Base-by-base conservation (phyloP, 2,797 vertebrate species). In the Poecilia gillii region DNA sequence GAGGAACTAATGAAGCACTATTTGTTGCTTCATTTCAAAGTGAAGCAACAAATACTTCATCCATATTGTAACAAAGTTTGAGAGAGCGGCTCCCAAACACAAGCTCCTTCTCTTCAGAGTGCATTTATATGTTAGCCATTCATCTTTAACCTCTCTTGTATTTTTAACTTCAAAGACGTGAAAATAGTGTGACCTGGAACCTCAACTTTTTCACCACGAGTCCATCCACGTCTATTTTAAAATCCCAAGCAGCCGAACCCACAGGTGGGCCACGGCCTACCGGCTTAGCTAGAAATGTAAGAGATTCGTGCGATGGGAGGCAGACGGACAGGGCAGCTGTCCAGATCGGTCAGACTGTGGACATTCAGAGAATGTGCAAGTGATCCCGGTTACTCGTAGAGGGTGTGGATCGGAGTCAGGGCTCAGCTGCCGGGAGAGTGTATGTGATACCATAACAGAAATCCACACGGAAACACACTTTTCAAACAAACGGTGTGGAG, bases 301-400 rank as follows among this genome's bases (percentile, higher is more conserved):
- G 84, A 90, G 84, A 93, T 91, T 71, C 78, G 66, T 79, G 89
- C 83, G 79, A 87, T 84, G 89, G 79, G 66, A 85, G 77, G 77
- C 73, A 81, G 85, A 89, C 84, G 51, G 87, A 74, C 79, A 84
- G 89, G 90, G 89, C 95, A 96, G 95, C 96, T 96, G 96, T 94
- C 95, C 92, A 92, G 89, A 86, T 91, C 90, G 43, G 81, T 96
- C 94, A 94, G 77, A 87, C 71, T 20, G 46, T 83, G 81, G 77
- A 87, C 90, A 95, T 93, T 87, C 84, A 39, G 92, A 79, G 92
- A 94, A 96, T 96, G 94, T 87, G 89, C 82, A 91, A 95, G 89
- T 72, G 92, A 93, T 95, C 92, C 91, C 78, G 72, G 88, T 84
- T 79, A 64, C 86, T 86, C 81, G 71, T 46, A 81, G 85, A 86